phyloP scores from a whole-genome alignment of 2,888 invertebrate genomes.

The Linyphia triangularis region DNA sequence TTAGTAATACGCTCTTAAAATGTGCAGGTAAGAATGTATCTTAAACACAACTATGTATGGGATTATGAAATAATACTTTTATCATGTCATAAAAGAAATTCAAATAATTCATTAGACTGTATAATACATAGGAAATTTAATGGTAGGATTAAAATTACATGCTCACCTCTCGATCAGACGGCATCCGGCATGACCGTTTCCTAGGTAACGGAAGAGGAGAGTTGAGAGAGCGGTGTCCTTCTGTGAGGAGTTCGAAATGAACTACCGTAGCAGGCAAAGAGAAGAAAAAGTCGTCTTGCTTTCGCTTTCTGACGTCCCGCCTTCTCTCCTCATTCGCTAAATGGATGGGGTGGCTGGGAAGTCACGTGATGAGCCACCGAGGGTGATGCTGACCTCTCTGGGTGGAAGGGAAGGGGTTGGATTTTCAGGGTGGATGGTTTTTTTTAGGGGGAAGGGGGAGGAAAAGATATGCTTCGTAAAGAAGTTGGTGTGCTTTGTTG shows the following conservation, averaged over 20 bases:
- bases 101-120: too few relatives aligned
- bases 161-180: constrained; percentile 25
- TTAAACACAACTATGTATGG: too few relatives aligned
- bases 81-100: too few relatives aligned
- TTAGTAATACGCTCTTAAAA: too few relatives aligned
- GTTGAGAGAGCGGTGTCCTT: constrained; percentile 1
- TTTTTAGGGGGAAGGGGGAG: too few relatives aligned
- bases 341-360: constrained; percentile 58
- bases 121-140: too few relatives aligned
- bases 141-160: too few relatives aligned
- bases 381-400: constrained; percentile 17
- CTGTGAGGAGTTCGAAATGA: constrained; percentile 16
- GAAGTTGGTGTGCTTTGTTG: too few relatives aligned
- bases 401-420: background rate
- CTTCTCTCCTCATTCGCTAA: constrained; percentile 48
- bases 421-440: too few relatives aligned
- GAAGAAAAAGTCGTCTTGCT: background rate
- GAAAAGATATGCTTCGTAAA: too few relatives aligned
- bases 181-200: constrained; percentile 49
- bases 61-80: too few relatives aligned
- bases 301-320: constrained; percentile 44
- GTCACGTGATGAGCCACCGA: constrained; percentile 62
- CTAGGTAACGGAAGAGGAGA: constrained; percentile 32
- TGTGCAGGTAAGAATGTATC: too few relatives aligned
- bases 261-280: constrained; percentile 37